Base-by-base conservation (phyloP, 2,113 vertebrate genomes). In the Chloebia gouldiae region DNA sequence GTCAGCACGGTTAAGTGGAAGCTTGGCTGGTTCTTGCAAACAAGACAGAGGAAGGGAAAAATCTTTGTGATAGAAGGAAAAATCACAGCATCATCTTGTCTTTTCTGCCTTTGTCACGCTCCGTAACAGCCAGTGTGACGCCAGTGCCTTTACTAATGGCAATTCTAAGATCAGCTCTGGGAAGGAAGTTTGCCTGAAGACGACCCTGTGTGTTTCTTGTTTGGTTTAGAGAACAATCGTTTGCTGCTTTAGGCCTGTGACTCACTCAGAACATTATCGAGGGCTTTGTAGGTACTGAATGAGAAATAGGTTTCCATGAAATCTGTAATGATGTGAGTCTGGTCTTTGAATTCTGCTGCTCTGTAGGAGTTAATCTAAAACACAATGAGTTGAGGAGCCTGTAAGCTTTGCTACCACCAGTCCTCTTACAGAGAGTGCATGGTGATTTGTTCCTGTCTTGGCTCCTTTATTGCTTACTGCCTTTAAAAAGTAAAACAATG, bases 401-500 rank as follows among this genome's bases (percentile, higher is more conserved):
- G 0, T 6, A 6, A 37, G 24, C 39, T 88, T 71, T 87, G 53
- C 33, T 54, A 2, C 15, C 49, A 22, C 8, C 5, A 33, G 24
- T 31, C 31, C 9, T 79, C 2, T 6, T 5, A 10, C 31, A 37
- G n/a, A 13, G 0, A 3, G 6, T 25, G 15, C 8, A 3, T 3
- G 9, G 47, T 31, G 37, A 39, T 23, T 85, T 44, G 2, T 59
- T 71, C 56, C 18, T 28, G 13, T 39, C 51, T 56, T 35, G 5
- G 8, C 61, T 87, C 11, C 3, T 11, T n/a, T 23, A 3, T 61
- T 2, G 4, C 7, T 33, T 24, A 22, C 35, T 66, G n/a, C 0
- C 2, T 42, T 90, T 21, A 33, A 80, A 63, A 81, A 47, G 0
- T 2, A 51, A 42, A 92, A 22, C 0, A 0, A 39, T 3, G 17